These are phyloP conservation scores for Podarcis lilfordi DNA, from an alignment of 2,797 vertebrate species.

Conservation along the genomic window DNA sequence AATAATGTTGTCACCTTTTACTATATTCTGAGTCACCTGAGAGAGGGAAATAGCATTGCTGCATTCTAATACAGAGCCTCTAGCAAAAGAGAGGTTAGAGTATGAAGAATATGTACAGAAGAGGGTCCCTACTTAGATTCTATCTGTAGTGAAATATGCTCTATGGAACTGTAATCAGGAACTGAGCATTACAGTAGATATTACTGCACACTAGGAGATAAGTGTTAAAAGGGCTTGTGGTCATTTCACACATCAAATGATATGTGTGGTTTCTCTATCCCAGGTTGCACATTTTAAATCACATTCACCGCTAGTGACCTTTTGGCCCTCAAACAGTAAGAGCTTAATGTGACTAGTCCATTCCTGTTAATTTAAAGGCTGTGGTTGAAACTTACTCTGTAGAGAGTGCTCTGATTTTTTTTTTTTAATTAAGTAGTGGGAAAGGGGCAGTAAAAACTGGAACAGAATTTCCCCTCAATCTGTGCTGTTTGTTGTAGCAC, in stretches of 20 bases:
- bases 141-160: conserved; percentile 47
- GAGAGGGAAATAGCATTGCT: neutral
- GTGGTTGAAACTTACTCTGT: conserved; percentile 69
- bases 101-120: conserved; percentile 35
- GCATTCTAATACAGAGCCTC: conserved; percentile 8
- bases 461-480: neutral
- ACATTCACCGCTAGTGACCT: conserved; percentile 73
- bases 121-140: conserved; percentile 53
- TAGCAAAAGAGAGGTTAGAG: conserved; percentile 24
- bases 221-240: conserved; percentile 68
- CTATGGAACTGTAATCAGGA: conserved; percentile 57
- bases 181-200: conserved; percentile 54
- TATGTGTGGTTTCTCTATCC: conserved; percentile 67
- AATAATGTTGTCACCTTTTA: conserved; percentile 15
- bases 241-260: conserved; percentile 73
- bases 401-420: conserved; percentile 23
- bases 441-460: neutral
- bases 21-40: neutral
- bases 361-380: conserved; percentile 75
- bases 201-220: conserved; percentile 62
- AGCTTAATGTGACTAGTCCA: conserved; percentile 72
- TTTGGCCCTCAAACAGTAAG: conserved; percentile 71
- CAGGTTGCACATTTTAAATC: conserved; percentile 77
- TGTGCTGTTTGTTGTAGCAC: neutral
- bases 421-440: neutral